Percentiles rank a stretch among this genome's conserved stretches.
These are phyloP conservation scores for Hypomecis atomaria DNA, from an alignment of 2,888 invertebrate species.

Conservation along the genomic window DNA sequence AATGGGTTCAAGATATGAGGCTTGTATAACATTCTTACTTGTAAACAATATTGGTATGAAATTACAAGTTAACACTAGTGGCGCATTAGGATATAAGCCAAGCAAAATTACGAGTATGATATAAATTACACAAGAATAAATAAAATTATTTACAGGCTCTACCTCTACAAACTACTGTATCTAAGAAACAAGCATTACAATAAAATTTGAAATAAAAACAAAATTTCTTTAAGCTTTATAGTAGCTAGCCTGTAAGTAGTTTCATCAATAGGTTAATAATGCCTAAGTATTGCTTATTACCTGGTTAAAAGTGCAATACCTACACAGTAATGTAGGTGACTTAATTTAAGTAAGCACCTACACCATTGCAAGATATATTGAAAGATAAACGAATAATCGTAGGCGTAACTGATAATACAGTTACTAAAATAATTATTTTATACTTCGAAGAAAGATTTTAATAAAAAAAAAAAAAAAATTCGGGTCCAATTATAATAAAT, in stretches of 20 bases:
- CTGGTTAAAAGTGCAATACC: conserved; percentile 10
- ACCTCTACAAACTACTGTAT: conserved; percentile 37
- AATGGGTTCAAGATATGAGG: too few relatives aligned
- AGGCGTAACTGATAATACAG: too few relatives aligned
- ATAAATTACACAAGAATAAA: conserved; percentile 14
- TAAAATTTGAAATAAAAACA: background rate
- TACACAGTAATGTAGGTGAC: background rate
- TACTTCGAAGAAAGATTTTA: too few relatives aligned
- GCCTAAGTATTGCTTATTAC: background rate
- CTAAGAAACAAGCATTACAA: background rate
- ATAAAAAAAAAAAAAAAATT: too few relatives aligned
- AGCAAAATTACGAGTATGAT: conserved; percentile 42
- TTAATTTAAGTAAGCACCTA: conserved; percentile 5
- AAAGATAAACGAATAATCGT: background rate
- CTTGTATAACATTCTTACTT: too few relatives aligned
- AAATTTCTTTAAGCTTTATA: background rate
- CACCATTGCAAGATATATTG: conserved; percentile 8
- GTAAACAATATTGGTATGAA: too few relatives aligned
- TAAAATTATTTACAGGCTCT: conserved; percentile 46
- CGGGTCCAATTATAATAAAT: too few relatives aligned
- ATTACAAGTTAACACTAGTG: background rate
- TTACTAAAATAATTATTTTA: too few relatives aligned
- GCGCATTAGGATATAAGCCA: conserved; percentile 49
- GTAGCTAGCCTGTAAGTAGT: conserved; percentile 22
- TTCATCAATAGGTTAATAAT: conserved; percentile 12